Conservation (phyloP, 2,888 invertebrate genomes). For the Steinernema hermaphroditum region DNA sequence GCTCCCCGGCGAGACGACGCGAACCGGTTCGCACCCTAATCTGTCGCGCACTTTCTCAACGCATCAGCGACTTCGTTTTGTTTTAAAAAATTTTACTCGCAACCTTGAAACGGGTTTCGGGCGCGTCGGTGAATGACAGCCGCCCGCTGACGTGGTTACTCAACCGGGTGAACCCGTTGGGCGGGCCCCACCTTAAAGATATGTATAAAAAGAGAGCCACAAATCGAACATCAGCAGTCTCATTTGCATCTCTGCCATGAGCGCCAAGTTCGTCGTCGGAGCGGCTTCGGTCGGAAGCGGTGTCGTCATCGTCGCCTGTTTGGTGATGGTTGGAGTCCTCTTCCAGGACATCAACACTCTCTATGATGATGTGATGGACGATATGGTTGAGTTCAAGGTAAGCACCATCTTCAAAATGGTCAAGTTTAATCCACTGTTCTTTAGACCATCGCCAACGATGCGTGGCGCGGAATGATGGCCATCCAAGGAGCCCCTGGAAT, state of each 20-base stretch:
- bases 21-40: slow-evolving; percentile 3
- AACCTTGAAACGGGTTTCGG: slow-evolving; percentile 25
- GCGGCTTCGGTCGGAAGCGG: slow-evolving; percentile 40
- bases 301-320: slow-evolving; percentile 37
- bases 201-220: neutral
- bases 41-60: neutral
- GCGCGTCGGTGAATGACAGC: neutral
- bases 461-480: slow-evolving; percentile 42
- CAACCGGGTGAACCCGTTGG: slow-evolving; percentile 8
- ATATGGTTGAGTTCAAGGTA: slow-evolving; percentile 42
- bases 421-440: too few relatives aligned
- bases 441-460: slow-evolving; percentile 39
- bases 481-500: slow-evolving; percentile 32
- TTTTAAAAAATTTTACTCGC: slow-evolving; percentile 30
- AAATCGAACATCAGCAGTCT: neutral
- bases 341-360: slow-evolving; percentile 47
- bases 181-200: neutral
- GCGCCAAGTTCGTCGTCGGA: slow-evolving; percentile 41
- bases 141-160: slow-evolving; percentile 20
- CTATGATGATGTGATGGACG: slow-evolving; percentile 44
- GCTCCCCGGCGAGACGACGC: neutral
- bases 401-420: too few relatives aligned
- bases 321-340: slow-evolving; percentile 37
- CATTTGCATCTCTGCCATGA: slow-evolving; percentile 35
- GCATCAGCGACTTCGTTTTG: neutral